phyloP scores from a whole-genome alignment of 2,888 invertebrate species.

The Lycaena phlaeas region DNA sequence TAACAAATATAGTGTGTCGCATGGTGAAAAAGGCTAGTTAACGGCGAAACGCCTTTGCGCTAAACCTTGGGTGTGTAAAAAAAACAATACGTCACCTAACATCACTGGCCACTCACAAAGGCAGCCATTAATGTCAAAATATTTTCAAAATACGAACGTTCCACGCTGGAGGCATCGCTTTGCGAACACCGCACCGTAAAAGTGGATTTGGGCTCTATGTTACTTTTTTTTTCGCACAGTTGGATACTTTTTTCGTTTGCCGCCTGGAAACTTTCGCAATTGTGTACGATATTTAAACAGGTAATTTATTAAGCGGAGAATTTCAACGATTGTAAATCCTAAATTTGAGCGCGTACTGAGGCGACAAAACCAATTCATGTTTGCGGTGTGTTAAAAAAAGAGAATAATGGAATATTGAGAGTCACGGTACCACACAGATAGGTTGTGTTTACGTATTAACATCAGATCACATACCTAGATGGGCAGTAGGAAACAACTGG shows the following conservation, averaged over 20 bases:
- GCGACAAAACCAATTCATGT: slow-evolving; percentile 8
- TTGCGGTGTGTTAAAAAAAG: slow-evolving; percentile 6
- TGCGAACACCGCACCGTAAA: slow-evolving; percentile 36
- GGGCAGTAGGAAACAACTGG: too few species aligned
- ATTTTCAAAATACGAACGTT: slow-evolving; percentile 64
- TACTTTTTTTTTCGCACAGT: slow-evolving; percentile 18
- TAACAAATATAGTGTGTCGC: slow-evolving; percentile 5
- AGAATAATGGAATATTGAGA: slow-evolving; percentile 6
- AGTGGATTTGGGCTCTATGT: slow-evolving; percentile 16
- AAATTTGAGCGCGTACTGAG: slow-evolving; percentile 1
- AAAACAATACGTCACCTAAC: slow-evolving; percentile 38
- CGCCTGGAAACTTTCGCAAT: slow-evolving; percentile 22
- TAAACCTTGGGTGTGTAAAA: slow-evolving; percentile 27
- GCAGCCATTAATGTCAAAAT: slow-evolving; percentile 67
- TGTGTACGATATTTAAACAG: slow-evolving; percentile 20
- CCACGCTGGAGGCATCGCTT: slow-evolving; percentile 47
- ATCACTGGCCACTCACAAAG: slow-evolving; percentile 48
- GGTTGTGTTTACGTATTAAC: slow-evolving; percentile 1
- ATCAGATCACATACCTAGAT: too few species aligned
- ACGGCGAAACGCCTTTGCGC: slow-evolving; percentile 21
- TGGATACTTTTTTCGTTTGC: slow-evolving; percentile 22
- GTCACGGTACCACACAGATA: slow-evolving; percentile 5
- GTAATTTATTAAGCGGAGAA: slow-evolving; percentile 18
- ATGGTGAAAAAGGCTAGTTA: slow-evolving; percentile 17
- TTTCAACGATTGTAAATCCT: slow-evolving; percentile 10